Evolutionary conservation across 1,140 invertebrate species (phyloP).

Genomic region (Drosophila arawakana): DNA sequence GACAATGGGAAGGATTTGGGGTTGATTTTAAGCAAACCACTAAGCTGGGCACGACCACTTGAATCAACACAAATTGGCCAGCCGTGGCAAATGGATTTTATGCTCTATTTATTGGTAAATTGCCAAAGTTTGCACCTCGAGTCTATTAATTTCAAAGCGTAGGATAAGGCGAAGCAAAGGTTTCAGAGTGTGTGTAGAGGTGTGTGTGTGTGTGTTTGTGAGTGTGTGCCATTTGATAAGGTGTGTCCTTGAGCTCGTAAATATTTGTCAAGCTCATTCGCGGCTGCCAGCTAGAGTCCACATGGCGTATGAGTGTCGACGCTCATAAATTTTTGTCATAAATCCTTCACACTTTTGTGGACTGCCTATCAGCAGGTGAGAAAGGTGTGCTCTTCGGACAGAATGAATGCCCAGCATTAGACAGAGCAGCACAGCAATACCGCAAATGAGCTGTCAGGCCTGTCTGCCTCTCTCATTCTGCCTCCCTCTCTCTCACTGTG

Average conservation of each 20-base stretch:
- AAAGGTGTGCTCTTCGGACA: background rate
- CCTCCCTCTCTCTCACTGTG: background rate
- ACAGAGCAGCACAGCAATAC: conserved; percentile 1
- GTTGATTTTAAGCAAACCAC: conserved; percentile 24
- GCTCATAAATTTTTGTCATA: conserved; percentile 56
- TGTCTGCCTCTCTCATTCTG: conserved; percentile 15
- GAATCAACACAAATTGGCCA: conserved; percentile 35
- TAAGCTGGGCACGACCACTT: conserved; percentile 20
- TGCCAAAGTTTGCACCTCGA: conserved; percentile 45
- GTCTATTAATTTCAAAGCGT: conserved; percentile 38
- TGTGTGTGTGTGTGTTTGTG: conserved; percentile 12
- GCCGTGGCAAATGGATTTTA: conserved; percentile 41
- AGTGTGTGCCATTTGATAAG: conserved; percentile 46
- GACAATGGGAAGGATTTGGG: conserved; percentile 5
- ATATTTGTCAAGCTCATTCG: conserved; percentile 59
- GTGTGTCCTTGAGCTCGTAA: conserved; percentile 49
- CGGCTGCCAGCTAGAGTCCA: conserved; percentile 17
- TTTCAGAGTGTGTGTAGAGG: background rate
- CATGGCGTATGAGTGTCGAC: conserved; percentile 59
- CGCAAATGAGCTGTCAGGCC: conserved; percentile 66
- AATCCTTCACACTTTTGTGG: conserved; percentile 50
- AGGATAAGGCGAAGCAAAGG: conserved; percentile 8
- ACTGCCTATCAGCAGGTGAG: conserved; percentile 3
- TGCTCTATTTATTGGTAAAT: conserved; percentile 51
- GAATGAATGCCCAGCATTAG: conserved; percentile 7